Percentiles rank a stretch among this genome's conserved stretches.
These are phyloP conservation scores for Crossocerus cetratus DNA, from an alignment of 2,888 invertebrate genomes.

Conservation along the genomic window DNA sequence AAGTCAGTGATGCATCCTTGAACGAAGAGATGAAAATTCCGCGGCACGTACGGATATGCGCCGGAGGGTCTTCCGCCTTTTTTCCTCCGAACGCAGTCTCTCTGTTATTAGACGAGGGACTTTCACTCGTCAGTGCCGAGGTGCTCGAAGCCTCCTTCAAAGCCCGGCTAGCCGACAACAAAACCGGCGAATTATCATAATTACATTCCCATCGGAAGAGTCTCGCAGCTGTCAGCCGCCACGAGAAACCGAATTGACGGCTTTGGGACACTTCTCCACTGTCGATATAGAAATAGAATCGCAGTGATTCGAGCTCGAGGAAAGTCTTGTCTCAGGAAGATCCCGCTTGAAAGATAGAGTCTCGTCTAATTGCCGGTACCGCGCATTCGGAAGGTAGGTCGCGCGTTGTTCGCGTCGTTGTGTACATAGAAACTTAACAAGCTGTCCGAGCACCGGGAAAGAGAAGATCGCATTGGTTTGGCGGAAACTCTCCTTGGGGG, in stretches of 20 bases:
- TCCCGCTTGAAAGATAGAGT: too few species aligned
- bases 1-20: too few species aligned
- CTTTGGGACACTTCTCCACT: constrained; percentile 12
- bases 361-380: too few species aligned
- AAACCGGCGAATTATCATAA: constrained; percentile 31
- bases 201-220: constrained; percentile 34
- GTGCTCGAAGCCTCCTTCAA: constrained; percentile 3
- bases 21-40: not conserved
- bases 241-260: constrained; percentile 21
- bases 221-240: constrained; percentile 20
- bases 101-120: constrained; percentile 24
- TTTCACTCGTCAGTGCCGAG: constrained; percentile 46
- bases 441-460: not conserved
- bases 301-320: too few species aligned
- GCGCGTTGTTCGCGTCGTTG: too few species aligned
- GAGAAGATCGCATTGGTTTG: constrained; percentile 1
- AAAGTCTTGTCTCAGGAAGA: too few species aligned
- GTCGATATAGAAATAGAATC: constrained; percentile 17
- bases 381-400: too few species aligned
- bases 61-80: constrained; percentile 5
- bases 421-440: too few species aligned
- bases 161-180: constrained; percentile 14
- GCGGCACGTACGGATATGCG: not conserved
- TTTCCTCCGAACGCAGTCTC: constrained; percentile 26
- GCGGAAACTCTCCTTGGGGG: not conserved